Base-by-base conservation (phyloP, 92 coral and sea anemone species). In the Epizoanthus ramosus region DNA sequence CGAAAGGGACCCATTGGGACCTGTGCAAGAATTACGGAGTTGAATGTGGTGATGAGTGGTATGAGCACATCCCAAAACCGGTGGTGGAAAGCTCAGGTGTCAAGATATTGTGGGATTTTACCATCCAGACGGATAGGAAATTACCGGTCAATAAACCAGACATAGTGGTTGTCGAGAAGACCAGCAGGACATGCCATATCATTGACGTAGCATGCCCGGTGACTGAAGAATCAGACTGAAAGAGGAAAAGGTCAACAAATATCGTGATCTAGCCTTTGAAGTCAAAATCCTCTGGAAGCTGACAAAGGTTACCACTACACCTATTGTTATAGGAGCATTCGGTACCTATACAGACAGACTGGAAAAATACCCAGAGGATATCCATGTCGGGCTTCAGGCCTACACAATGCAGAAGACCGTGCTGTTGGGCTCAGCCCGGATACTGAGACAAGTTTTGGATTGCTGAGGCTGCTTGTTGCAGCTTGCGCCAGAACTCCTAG, bases 1-100 rank as follows among this genome's bases (percentile, higher is more conserved):
- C 84, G 60, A 56, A 75, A 75, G 80, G 24, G 39, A 80, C 74
- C 50, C 85, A 86, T 73, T 86, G 85, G 89, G 85, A 80, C 63
- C 57, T 86, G 70, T 71, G 85, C 80, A 80, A 71, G 76, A 52
- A 85, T 50, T 68, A 63, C 63, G 71, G 83, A 53, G 75, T 85
- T 77, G 89, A 58, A 64, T 54, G 83, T 60, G 71, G 79, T 31
- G 72, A 86, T n/a, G 70, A 79, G 52, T 86, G 73, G 63, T 73
- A 73, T 70, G 75, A 45, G 57, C 59, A 70, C 75, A 41, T 70
- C 58, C 75, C 75, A 70, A 41, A 70, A 70, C 57, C 75, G 75
- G 75, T 70, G 75, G 57, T 70, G 58, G 75, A 45, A 45, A 70
- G 57, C 75, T 70, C 75, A 39, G 58, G 19, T 31, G 75, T 70